These are phyloP conservation scores for Puma concolor DNA, from an alignment of 2,113 vertebrate genomes.

Conservation along the genomic window DNA sequence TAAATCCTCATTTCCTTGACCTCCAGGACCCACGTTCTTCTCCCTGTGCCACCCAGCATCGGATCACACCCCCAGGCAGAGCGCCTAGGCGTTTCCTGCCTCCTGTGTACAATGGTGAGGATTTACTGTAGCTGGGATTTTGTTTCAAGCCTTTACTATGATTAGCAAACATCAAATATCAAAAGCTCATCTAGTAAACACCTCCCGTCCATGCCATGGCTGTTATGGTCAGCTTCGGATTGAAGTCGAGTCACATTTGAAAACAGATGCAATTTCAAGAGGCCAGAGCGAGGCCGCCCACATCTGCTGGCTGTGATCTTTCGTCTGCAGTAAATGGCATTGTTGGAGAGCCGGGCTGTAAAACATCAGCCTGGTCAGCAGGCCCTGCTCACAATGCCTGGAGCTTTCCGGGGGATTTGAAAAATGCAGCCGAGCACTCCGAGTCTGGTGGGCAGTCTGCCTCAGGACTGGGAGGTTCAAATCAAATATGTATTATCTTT, in stretches of 20 bases:
- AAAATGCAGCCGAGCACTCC: conserved; percentile 30
- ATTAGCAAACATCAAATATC: conserved; percentile 80
- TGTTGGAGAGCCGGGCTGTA: conserved; percentile 35
- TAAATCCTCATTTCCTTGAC: background rate
- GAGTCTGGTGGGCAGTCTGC: background rate
- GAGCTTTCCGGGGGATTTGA: conserved; percentile 66
- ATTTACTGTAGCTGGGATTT: conserved; percentile 70
- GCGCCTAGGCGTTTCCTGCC: background rate
- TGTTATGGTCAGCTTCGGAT: conserved; percentile 70
- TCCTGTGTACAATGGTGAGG: conserved; percentile 45
- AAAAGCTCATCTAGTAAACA: conserved; percentile 79
- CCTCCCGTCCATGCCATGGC: conserved; percentile 52
- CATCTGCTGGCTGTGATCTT: conserved; percentile 72
- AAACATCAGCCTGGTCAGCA: conserved; percentile 66
- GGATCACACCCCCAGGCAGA: background rate
- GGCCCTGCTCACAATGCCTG: conserved; percentile 53
- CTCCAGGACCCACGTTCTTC: background rate
- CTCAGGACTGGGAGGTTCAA: background rate
- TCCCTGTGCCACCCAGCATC: background rate
- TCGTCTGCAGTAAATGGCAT: conserved; percentile 67
- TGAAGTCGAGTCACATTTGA: conserved; percentile 78
- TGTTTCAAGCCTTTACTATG: conserved; percentile 77
- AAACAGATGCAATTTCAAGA: conserved; percentile 78
- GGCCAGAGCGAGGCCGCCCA: conserved; percentile 56
- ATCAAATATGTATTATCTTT: conserved; percentile 51